These are phyloP conservation scores for Lutraria lutraria DNA, from an alignment of 2,888 invertebrate genomes.

Conservation along the genomic window DNA sequence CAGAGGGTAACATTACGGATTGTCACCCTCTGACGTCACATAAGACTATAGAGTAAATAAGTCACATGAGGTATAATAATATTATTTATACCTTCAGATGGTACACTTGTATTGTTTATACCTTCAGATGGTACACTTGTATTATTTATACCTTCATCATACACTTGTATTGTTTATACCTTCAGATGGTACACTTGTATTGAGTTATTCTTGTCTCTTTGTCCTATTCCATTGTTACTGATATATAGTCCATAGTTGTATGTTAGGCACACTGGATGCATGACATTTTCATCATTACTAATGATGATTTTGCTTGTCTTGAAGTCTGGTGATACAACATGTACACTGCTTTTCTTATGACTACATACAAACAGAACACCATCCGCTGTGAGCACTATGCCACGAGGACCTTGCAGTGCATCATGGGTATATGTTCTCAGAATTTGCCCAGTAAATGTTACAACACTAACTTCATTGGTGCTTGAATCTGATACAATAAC, in stretches of 20 bases:
- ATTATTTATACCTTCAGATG: too few relatives aligned
- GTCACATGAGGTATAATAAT: too few relatives aligned
- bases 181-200: background rate
- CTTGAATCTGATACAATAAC: background rate
- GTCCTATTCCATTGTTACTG: background rate
- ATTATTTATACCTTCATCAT: too few relatives aligned
- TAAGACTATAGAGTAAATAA: too few relatives aligned
- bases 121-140: too few relatives aligned
- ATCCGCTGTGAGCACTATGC: background rate
- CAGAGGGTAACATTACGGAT: too few relatives aligned
- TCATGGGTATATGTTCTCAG: background rate
- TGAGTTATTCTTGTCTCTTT: background rate
- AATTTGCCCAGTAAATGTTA: background rate
- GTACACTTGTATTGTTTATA: too few relatives aligned
- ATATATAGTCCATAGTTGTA: background rate
- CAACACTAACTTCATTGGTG: background rate
- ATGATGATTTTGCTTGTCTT: slow-evolving; percentile 23
- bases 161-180: background rate
- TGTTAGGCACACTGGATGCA: background rate
- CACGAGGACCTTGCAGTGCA: background rate
- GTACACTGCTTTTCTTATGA: background rate
- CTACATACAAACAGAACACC: slow-evolving; percentile 22
- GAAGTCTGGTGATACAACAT: slow-evolving; percentile 2
- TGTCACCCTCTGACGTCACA: too few relatives aligned
- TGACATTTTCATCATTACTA: background rate